Evolutionary conservation across 2,797 vertebrate species (phyloP), one percentile per base, ranked within the genome.

Genomic region (Gadopsis bispinosus): DNA sequence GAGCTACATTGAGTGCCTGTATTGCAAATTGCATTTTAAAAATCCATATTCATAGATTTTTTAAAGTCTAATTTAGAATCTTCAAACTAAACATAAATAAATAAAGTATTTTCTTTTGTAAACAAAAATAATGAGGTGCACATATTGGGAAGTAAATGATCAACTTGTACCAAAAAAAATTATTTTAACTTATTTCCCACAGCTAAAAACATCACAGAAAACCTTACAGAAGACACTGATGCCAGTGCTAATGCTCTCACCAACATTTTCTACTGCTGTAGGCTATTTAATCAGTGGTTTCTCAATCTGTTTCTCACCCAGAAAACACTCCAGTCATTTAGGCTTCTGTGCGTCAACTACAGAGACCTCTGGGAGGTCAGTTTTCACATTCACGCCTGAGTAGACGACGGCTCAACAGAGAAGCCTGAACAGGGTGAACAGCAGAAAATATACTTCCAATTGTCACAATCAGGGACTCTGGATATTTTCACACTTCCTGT

Each of bases 301-400:
- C 1, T 16, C 8, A 1, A 48, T 69, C 14, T 48, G 22, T 43
- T 59, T 66, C 45, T 64, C 51, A 62, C 33, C 64, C 50, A 39
- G 56, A 63, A 54, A 58, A 45, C 37, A 26, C 35, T 56, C n/a
- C 60, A 39, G 22, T 69, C 22, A 39, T 29, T 20, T 9, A 37
- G 11, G 43, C 43, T 66, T 62, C 37, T 6, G 14, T 70, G 54
- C 2, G 0, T 73, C 76, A 37, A 50, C 14, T 51, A 0, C 45
- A 55, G 51, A 59, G 31, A 64, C 43, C 39, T 12, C 4, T 12
- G 31, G 45, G 54, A 55, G 60, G 43, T 63, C 47, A 70, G 47
- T 43, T 70, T 51, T 72, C 59, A 58, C 59, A 47, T 73, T 69
- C 19, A 12, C 51, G 39, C 39, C 63, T 73, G 58, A 58, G 1